Evolutionary conservation across 2,113 vertebrate genomes (phyloP).

Genomic region (Boleophthalmus pectinirostris): DNA sequence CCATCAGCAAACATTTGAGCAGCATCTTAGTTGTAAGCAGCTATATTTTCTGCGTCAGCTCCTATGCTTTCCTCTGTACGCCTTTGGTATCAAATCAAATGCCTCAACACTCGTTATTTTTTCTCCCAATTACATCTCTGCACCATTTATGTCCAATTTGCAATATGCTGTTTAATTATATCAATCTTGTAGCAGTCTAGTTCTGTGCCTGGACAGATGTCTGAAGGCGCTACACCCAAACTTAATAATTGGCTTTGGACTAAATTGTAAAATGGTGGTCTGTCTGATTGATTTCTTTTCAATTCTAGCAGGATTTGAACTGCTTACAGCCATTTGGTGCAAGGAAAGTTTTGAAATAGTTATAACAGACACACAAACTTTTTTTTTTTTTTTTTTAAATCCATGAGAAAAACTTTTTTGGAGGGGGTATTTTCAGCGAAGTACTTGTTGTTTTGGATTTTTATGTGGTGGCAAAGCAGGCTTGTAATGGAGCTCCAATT

Average conservation of each 20-base stretch:
- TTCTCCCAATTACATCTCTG: conserved; percentile 5
- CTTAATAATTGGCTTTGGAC: conserved; percentile 37
- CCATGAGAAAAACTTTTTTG: conserved; percentile 22
- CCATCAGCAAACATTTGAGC: neutral
- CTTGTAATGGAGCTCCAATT: conserved; percentile 61
- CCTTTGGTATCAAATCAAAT: neutral
- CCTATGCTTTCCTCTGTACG: neutral
- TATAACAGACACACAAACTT: conserved; percentile 26
- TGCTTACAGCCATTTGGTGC: conserved; percentile 28
- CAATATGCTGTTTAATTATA: conserved; percentile 25
- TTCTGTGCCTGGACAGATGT: conserved; percentile 18
- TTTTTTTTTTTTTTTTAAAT: conserved; percentile 4
- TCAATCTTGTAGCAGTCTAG: conserved; percentile 29
- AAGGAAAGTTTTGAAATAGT: conserved; percentile 33
- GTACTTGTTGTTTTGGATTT: conserved; percentile 16
- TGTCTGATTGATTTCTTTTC: conserved; percentile 34
- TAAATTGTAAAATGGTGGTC: neutral
- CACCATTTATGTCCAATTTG: conserved; percentile 1
- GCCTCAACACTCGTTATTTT: conserved; percentile 1
- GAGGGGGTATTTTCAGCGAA: conserved; percentile 5
- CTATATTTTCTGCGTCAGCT: neutral
- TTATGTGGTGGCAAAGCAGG: conserved; percentile 32
- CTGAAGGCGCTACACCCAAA: conserved; percentile 27
- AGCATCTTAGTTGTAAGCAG: neutral
- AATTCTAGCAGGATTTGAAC: conserved; percentile 41